Evolutionary conservation across 2,113 vertebrate genomes (phyloP), one percentile per base, ranked within the genome.

Genomic region (Sebastes fasciatus): DNA sequence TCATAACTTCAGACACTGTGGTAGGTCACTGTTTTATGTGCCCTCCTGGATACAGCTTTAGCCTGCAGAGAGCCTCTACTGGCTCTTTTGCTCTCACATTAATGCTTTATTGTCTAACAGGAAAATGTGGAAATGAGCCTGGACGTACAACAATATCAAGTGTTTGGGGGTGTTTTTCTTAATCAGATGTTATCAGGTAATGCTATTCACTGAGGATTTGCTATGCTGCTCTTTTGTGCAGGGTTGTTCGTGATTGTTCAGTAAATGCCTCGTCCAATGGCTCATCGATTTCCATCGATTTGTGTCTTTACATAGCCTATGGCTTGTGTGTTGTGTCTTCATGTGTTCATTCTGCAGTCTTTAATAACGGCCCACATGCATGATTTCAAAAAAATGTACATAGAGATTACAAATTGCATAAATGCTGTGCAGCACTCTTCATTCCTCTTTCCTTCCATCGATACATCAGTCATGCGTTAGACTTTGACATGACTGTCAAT

Each of bases 1-100:
- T 96, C 94, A 94, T 95, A 91, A 94, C 92, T 93, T 88, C 82
- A 94, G 87, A 91, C 75, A 69, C 79, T n/a, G 82, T 82, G 89
- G 89, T 88, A 79, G 85, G 90, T 93, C 87, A 87, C 71, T 2
- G 68, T 87, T 89, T 89, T 77, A 61, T 74, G 84, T 69, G 86
- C 78, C 80, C 87, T 80, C 34, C 66, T 78, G 77, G 77, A 86
- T 86, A 75, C 69, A 82, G 82, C 79, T 81, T 76, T 63, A 87
- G 81, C 52, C 57, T 49, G n/a, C 48, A 70, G 63, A 61, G 34
- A 34, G 34, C 34, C 70, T 84, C 66, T 26, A 48, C 42, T 26
- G 46, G 46, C 51, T 76, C 23, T 62, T 69, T 23, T 76, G 62
- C 0, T 40, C 45, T 69, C 2, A 23, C 43, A 70, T 52, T 62